A percentile compares a stretch with the other conserved stretches of the same genome.
Evolutionary conservation across 2,888 invertebrate genomes (phyloP).

Genomic region (Catocala fraxini): DNA sequence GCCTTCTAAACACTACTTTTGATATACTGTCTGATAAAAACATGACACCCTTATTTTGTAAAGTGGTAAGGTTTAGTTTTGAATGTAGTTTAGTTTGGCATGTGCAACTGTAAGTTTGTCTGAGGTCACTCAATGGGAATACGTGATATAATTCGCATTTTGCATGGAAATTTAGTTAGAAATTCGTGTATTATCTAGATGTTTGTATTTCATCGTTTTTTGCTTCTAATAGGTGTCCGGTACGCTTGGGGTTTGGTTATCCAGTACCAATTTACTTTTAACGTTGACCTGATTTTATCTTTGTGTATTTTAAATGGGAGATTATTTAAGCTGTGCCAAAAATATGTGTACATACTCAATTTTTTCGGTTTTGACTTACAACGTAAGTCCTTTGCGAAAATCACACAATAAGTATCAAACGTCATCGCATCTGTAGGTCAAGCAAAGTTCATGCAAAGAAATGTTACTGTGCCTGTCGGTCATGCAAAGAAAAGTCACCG

Average conservation of each 20-base stretch:
- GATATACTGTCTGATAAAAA: neutral
- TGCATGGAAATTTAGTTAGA: slow-evolving; percentile 45
- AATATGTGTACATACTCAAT: no score
- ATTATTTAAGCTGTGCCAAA: no score
- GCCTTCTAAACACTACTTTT: slow-evolving; percentile 29
- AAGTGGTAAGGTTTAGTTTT: slow-evolving; percentile 10
- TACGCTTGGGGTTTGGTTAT: slow-evolving; percentile 3
- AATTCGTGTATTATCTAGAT: slow-evolving; percentile 27
- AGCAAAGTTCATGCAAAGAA: no score
- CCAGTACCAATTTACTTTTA: neutral
- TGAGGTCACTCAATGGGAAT: slow-evolving; percentile 45
- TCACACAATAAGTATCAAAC: no score
- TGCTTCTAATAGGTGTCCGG: neutral
- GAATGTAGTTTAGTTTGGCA: slow-evolving; percentile 1
- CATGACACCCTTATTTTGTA: slow-evolving; percentile 9
- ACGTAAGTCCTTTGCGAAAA: no score
- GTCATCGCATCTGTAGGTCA: no score
- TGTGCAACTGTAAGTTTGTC: slow-evolving; percentile 12
- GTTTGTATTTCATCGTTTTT: slow-evolving; percentile 34
- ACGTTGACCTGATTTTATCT: slow-evolving; percentile 7
- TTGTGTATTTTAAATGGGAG: neutral
- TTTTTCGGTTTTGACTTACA: no score
- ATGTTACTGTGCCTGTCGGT: no score
- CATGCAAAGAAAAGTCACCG: no score
- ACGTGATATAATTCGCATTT: slow-evolving; percentile 50